phyloP scores from a whole-genome alignment of 2,113 vertebrate species.

The Condylura cristata region DNA sequence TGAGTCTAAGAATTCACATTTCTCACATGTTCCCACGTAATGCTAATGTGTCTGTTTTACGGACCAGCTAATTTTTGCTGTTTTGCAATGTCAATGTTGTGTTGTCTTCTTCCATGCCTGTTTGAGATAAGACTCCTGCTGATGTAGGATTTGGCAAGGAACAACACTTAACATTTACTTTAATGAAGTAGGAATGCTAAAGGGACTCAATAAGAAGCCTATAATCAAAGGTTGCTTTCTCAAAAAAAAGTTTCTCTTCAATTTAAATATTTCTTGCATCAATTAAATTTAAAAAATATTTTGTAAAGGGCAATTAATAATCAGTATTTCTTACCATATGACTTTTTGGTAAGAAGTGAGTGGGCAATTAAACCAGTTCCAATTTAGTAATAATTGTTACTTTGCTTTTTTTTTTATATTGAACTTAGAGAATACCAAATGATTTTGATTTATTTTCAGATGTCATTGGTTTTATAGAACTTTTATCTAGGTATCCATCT shows the following conservation, averaged over 20 bases:
- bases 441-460: constrained; percentile 11
- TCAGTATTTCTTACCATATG: background rate
- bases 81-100: background rate
- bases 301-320: background rate
- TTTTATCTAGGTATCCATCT: background rate
- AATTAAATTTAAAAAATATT: background rate
- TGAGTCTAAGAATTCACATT: background rate
- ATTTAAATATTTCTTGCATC: background rate
- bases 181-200: background rate
- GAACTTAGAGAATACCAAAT: background rate
- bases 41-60: background rate
- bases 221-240: constrained; percentile 12
- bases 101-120: background rate
- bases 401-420: background rate
- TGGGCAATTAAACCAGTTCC: constrained; percentile 5
- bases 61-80: background rate
- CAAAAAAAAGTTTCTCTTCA: background rate
- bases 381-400: background rate
- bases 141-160: background rate
- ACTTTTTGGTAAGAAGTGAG: constrained; percentile 37
- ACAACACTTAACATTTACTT: background rate
- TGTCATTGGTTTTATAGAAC: background rate
- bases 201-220: background rate
- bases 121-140: background rate
- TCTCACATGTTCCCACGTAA: background rate